Evolutionary conservation across 2,888 invertebrate genomes (phyloP).

Genomic region (Diplazon laetatorius): DNA sequence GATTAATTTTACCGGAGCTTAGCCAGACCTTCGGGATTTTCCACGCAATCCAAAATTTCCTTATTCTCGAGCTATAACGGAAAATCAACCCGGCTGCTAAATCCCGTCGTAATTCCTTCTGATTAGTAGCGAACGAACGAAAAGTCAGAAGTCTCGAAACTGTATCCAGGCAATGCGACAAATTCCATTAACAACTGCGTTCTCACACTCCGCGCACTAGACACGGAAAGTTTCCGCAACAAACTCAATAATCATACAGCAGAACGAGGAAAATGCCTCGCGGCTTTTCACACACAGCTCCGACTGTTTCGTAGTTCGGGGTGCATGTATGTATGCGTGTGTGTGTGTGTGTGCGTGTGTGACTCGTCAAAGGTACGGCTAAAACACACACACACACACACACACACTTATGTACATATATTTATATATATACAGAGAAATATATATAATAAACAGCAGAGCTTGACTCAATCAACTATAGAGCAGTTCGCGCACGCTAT

Average conservation of each 20-base stretch:
- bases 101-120: not conserved
- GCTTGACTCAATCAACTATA: slow-evolving; percentile 35
- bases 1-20: not conserved
- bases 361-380: no score
- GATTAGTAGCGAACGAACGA: not conserved
- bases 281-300: slow-evolving; percentile 31
- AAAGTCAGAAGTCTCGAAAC: slow-evolving; percentile 2
- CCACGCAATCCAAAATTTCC: not conserved
- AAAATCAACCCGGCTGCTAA: not conserved
- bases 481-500: not conserved
- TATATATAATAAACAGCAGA: slow-evolving; percentile 11
- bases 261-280: slow-evolving; percentile 28
- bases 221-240: slow-evolving; percentile 42
- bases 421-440: no score
- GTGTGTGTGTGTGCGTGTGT: no score
- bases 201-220: not conserved
- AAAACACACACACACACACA: no score
- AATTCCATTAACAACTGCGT: slow-evolving; percentile 39
- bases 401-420: no score
- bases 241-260: slow-evolving; percentile 44
- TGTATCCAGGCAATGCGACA: slow-evolving; percentile 11
- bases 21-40: not conserved
- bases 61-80: not conserved
- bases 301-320: slow-evolving; percentile 1
- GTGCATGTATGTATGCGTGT: slow-evolving; percentile 16